These are phyloP conservation scores for Ganaspis sp. DNA, from an alignment of 1,140 invertebrate genomes.

Conservation along the genomic window DNA sequence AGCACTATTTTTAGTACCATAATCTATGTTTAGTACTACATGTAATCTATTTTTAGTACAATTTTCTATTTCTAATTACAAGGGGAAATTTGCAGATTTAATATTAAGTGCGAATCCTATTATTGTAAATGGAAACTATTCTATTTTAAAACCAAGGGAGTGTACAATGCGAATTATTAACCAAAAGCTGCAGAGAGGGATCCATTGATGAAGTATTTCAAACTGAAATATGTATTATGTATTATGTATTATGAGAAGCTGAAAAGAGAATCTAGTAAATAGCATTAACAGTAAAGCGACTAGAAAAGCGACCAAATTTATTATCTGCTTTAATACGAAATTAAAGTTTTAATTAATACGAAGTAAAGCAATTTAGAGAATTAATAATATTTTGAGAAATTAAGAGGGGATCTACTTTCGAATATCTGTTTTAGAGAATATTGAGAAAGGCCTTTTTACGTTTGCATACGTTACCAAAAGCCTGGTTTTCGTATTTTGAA, in stretches of 20 bases:
- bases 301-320: constrained; percentile 28
- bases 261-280: constrained; percentile 4
- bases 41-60: too few relatives aligned
- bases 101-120: too few relatives aligned
- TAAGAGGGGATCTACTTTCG: background rate
- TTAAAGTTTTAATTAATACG: too few relatives aligned
- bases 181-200: background rate
- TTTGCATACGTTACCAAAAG: constrained; percentile 56
- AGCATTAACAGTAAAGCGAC: background rate
- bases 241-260: background rate
- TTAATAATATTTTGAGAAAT: background rate
- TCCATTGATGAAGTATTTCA: constrained; percentile 11
- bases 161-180: background rate
- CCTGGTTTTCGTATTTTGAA: constrained; percentile 32
- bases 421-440: background rate
- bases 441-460: background rate
- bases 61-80: background rate
- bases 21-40: too few relatives aligned
- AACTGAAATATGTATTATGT: constrained; percentile 12
- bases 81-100: too few relatives aligned
- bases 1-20: too few relatives aligned
- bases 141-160: background rate
- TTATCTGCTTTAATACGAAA: constrained; percentile 11
- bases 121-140: background rate
- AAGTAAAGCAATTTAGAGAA: background rate